phyloP scores from a whole-genome alignment of 1,140 invertebrate genomes.

The Conus betulinus region DNA sequence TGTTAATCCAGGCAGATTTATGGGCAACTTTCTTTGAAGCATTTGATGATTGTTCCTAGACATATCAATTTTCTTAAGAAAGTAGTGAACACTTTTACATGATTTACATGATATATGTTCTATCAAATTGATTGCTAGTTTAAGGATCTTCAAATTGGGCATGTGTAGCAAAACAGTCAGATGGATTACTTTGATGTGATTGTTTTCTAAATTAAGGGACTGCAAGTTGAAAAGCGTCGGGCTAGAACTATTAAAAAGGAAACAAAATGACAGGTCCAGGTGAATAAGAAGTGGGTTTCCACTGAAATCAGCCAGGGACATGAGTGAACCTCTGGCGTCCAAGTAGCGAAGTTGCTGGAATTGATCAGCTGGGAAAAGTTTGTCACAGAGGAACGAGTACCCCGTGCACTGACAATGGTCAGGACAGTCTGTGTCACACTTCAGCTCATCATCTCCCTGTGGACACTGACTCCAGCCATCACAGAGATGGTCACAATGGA shows the following conservation, averaged over 20 bases:
- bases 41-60: no score
- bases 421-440: constrained; percentile 29
- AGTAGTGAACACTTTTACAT: neutral
- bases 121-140: neutral
- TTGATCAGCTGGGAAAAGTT: neutral
- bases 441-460: constrained; percentile 32
- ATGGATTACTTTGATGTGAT: neutral
- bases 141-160: neutral
- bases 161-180: constrained; percentile 9
- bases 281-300: neutral
- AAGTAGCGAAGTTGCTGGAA: constrained; percentile 6
- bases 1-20: neutral
- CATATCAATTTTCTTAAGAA: neutral
- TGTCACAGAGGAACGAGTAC: constrained; percentile 1
- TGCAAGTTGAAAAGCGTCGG: neutral
- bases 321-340: neutral
- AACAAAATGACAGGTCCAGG: constrained; percentile 22
- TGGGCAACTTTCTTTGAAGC: neutral
- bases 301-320: constrained; percentile 1
- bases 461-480: constrained; percentile 39
- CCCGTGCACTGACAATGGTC: constrained; percentile 16
- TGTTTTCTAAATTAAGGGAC: constrained; percentile 21
- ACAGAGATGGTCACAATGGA: constrained; percentile 33
- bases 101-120: neutral
- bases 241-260: neutral